Evolutionary conservation across 2,113 vertebrate species (phyloP), one percentile per base, ranked within the genome.

Genomic region (Larimichthys crocea): DNA sequence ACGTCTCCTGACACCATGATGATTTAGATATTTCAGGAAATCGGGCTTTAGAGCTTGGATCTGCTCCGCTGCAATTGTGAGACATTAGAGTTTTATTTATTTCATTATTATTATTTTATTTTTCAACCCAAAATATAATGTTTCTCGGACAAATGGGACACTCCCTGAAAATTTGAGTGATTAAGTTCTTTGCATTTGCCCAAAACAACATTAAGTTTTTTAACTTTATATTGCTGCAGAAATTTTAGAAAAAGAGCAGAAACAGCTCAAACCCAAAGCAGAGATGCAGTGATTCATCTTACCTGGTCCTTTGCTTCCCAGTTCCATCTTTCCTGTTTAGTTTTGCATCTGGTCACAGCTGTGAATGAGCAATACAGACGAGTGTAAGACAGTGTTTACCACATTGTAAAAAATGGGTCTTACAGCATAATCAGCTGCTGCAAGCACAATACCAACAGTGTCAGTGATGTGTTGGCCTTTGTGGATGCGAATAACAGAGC

Each of bases 1-100:
- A 77, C 67, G 61, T 86, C 83, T 49, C 52, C 62, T 29, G 78
- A 86, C 83, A 73, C 7, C 8, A 0, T 29, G 44, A 24, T 64
- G 78, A 92, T 88, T 90, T 80, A 86, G 86, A 86, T 49, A 71
- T 79, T 74, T 84, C 14, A 80, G 82, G 74, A 89, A 90, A 82
- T 82, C 67, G 69, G 56, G 73, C 31, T 64, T 44, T 24, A 52
- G 59, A 4, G 1, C 73, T 55, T 48, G 55, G 59, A 71, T 76
- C 60, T n/a, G 55, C 80, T 57, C 31, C 0, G 1, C 24, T 70
- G 76, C 73, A 50, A 56, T 22, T 12, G 16, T 6, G 24, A 79
- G 52, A 55, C 26, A 24, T 48, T 4, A 3, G 57, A 50, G 29
- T 5, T 60, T 73, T 50, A 72, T 82, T 78, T 76, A 66, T 77